phyloP scores from a whole-genome alignment of 2,888 invertebrate genomes.

The Tenthredo mesomela region DNA sequence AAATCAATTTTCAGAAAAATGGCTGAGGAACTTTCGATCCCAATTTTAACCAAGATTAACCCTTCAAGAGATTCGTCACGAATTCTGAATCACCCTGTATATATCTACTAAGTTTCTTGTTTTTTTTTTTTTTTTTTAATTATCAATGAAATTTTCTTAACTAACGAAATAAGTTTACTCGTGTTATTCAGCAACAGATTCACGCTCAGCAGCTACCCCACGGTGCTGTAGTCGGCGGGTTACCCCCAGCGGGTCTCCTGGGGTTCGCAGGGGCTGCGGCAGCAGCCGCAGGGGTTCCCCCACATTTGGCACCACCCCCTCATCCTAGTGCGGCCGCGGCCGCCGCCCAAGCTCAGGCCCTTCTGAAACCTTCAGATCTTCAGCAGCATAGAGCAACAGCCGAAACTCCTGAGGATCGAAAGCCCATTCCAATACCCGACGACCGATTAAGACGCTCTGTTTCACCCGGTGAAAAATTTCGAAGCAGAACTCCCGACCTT shows the following conservation, averaged over 20 bases:
- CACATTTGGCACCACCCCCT: conserved; percentile 81
- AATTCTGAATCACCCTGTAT: too few relatives aligned
- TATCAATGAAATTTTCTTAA: neutral
- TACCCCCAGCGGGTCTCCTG: conserved; percentile 80
- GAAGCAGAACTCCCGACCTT: conserved; percentile 87
- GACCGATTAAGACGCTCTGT: conserved; percentile 84
- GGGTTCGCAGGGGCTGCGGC: conserved; percentile 80
- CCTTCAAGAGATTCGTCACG: too few relatives aligned
- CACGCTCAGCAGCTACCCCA: conserved; percentile 91
- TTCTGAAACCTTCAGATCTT: conserved; percentile 79
- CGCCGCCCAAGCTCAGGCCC: conserved; percentile 67
- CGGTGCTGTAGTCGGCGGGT: conserved; percentile 79
- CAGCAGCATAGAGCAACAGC: conserved; percentile 77
- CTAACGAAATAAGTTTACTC: conserved; percentile 17
- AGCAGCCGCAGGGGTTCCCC: conserved; percentile 79
- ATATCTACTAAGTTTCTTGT: neutral
- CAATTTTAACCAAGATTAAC: too few relatives aligned
- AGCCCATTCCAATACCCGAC: conserved; percentile 79
- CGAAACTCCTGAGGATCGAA: conserved; percentile 80
- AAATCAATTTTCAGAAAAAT: too few relatives aligned
- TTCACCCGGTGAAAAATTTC: conserved; percentile 92
- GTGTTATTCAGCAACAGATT: conserved; percentile 88
- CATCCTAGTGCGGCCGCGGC: conserved; percentile 79
- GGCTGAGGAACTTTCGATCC: too few relatives aligned
- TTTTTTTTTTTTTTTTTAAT: neutral